Evolutionary conservation across 2,797 vertebrate species (phyloP), one percentile per base, ranked within the genome.

Genomic region (Hippocampus kuda): DNA sequence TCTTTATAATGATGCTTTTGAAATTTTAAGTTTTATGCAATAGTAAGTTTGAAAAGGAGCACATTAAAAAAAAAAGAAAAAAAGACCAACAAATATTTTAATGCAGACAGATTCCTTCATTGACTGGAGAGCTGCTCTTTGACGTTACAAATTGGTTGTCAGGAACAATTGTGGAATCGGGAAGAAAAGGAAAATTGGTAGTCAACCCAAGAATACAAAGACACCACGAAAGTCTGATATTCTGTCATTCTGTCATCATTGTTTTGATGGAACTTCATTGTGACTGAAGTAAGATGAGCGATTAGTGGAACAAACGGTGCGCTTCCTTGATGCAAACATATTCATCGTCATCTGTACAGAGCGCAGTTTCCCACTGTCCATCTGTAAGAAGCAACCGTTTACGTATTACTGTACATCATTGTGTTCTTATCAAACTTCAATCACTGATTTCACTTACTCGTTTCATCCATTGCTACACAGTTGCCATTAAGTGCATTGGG

Each of bases 321-420:
- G 26, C 24, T 5, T 46, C 15, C 44, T 9, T 65, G 24, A 65
- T 48, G 63, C 63, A 65, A 48, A 65, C 63, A 18, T 65, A 65
- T 16, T 24, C n/a, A 5, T 24, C n/a, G 0, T 0, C 0, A 2
- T 42, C 13, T 4, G 1, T 1, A 11, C 63, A 65, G 0, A 0
- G 0, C 1, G 1, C 15, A 49, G 1, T 18, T 46, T 2, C 3
- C 63, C 63, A 65, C 3, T 0, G 0, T 65, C 26, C 44, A 20
- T 0, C 63, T 65, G 46, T 6, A 65, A 65, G 26, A 30, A 65
- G 13, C 8, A 3, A 8, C 8, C 1, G 34, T 59, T 59, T 24
- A 0, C 7, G 13, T 24, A 44, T 34, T 34, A 6, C 5, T 34
- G 15, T n/a, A 9, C 13, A 64, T 22, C 24, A 20, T 10, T 65